Conservation (phyloP, 2,888 invertebrate species). For the Ochropleura leucogaster region DNA sequence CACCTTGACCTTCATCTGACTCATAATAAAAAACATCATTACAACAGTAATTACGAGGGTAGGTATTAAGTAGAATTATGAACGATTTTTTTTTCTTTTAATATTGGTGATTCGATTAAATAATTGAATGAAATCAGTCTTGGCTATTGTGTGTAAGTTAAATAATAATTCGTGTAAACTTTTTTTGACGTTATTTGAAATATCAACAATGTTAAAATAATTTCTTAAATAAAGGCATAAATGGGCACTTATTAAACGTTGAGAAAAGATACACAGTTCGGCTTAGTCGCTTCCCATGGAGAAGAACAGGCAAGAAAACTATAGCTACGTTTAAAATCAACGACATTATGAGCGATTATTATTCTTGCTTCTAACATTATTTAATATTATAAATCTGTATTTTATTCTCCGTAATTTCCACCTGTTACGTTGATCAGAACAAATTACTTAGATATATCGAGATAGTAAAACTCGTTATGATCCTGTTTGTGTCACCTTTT, state of each 20-base stretch:
- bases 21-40: slow-evolving; percentile 70
- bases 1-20: slow-evolving; percentile 80
- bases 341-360: not conserved
- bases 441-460: slow-evolving; percentile 8
- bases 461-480: slow-evolving; percentile 27
- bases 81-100: slow-evolving; percentile 41
- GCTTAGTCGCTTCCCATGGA: too few species aligned
- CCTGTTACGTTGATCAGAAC: not conserved
- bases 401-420: not conserved
- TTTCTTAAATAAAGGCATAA: too few species aligned
- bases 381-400: not conserved
- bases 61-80: slow-evolving; percentile 49
- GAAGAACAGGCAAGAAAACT: too few species aligned
- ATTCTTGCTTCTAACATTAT: not conserved
- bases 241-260: too few species aligned
- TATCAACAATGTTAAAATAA: too few species aligned
- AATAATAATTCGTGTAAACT: not conserved
- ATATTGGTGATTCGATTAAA: slow-evolving; percentile 33
- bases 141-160: slow-evolving; percentile 11
- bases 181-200: not conserved
- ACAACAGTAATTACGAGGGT: slow-evolving; percentile 64
- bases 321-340: not conserved
- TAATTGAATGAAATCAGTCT: slow-evolving; percentile 7
- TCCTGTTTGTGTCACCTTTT: slow-evolving; percentile 24
- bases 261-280: too few species aligned